Percentiles rank a stretch among this genome's conserved stretches.
These are phyloP conservation scores for Sebastes elongatus DNA, from an alignment of 2,797 vertebrate species.

Conservation along the genomic window DNA sequence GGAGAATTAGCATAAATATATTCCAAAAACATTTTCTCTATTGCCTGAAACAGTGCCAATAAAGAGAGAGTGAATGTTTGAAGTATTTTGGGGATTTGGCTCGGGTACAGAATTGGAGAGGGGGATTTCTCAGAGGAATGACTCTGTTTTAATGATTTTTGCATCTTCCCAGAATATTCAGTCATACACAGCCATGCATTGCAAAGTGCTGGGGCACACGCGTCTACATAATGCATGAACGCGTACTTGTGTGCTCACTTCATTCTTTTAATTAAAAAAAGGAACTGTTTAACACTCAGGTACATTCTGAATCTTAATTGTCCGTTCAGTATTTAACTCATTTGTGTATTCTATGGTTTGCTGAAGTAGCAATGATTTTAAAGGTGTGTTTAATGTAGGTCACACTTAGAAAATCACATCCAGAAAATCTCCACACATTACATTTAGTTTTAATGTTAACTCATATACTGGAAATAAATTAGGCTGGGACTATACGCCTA, in stretches of 20 bases:
- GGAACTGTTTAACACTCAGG: not conserved
- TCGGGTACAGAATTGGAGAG: slow-evolving; percentile 48
- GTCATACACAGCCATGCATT: slow-evolving; percentile 22
- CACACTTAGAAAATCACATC: not conserved
- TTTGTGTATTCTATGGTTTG: not conserved
- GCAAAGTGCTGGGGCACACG: not conserved
- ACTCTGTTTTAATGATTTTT: slow-evolving; percentile 63
- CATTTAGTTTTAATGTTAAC: not conserved
- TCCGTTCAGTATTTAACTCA: not conserved
- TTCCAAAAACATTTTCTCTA: slow-evolving; percentile 57
- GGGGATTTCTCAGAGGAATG: slow-evolving; percentile 47
- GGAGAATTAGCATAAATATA: slow-evolving; percentile 53
- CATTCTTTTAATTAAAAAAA: not conserved
- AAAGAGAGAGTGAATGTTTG: slow-evolving; percentile 54
- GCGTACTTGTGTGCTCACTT: not conserved
- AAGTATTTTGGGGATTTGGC: slow-evolving; percentile 73
- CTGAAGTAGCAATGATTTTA: not conserved
- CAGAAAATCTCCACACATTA: not conserved
- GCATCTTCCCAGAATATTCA: slow-evolving; percentile 51
- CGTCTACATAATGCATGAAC: slow-evolving; percentile 17
- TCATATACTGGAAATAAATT: not conserved
- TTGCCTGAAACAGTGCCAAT: slow-evolving; percentile 53
- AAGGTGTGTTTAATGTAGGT: not conserved
- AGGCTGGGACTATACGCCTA: too few relatives aligned
- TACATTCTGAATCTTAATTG: not conserved